Evolutionary conservation across 2,888 invertebrate species (phyloP), one percentile per base, ranked within the genome.

Genomic region (Hyppa rectilinea): DNA sequence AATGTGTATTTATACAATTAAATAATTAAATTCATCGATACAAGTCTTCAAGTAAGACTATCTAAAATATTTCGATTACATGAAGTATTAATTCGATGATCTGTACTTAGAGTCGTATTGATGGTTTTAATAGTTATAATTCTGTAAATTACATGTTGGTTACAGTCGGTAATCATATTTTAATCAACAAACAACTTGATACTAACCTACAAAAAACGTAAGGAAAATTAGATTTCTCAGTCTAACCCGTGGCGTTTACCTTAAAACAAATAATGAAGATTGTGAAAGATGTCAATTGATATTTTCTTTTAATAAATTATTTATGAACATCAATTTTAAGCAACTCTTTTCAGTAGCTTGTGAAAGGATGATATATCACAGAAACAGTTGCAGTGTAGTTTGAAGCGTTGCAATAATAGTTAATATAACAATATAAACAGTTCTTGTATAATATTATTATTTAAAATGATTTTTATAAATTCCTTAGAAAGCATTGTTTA

Each of bases 281-380:
- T 65, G 31, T 36, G 55, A 75, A 53, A 53, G 55, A 65, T 31
- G 62, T 67, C 38, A 69, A 68, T 77, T 62, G 34, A 70, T 62
- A 53, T 43, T 59, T 55, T 55, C 23, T 43, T 63, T 53, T n/a
- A 66, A 40, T 56, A 36, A 64, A 56, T 58, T 75, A 52, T 34
- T 1, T n/a, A n/a, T n/a, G n/a, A n/a, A n/a, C n/a, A 71, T 86
- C 20, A 72, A 53, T 36, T 52, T 74, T 75, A 78, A 84, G 43
- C 84, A 90, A 89, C 87, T 88, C 87, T 87, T 83, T 83, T 68
- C 68, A 71, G 82, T 63, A 85, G 58, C 67, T 80, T 71, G 87
- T 88, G 88, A 90, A 89, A 86, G 71, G 89, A 89, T 89, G 87
- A 88, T 87, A 91, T 92, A 92, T 92, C 92, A 92, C 92, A 92